These are phyloP conservation scores for Felis chaus DNA, from an alignment of 2,113 vertebrate species.

Conservation along the genomic window DNA sequence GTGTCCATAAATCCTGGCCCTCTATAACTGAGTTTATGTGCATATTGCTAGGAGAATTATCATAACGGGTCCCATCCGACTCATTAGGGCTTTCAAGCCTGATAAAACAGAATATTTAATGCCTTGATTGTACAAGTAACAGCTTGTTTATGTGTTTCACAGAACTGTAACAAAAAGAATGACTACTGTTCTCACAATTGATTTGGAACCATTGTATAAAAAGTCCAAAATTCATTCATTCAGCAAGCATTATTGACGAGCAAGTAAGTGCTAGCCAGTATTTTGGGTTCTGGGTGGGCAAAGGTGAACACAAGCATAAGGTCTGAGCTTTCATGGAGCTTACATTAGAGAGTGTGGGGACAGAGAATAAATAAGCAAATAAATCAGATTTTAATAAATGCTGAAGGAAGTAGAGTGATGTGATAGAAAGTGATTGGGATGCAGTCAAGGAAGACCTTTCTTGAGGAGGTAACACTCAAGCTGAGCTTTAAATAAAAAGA, in stretches of 20 bases:
- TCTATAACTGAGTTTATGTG: background rate
- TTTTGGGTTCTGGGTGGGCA: background rate
- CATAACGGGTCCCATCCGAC: background rate
- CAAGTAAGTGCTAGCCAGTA: background rate
- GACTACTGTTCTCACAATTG: constrained; percentile 20
- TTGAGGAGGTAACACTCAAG: background rate
- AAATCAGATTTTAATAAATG: constrained; percentile 20
- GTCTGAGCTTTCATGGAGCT: background rate
- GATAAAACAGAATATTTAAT: constrained; percentile 49
- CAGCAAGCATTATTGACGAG: background rate
- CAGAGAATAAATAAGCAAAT: background rate
- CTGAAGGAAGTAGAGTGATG: background rate
- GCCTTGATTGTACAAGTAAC: constrained; percentile 20
- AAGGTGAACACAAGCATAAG: background rate
- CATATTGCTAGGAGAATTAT: background rate
- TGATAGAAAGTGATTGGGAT: background rate
- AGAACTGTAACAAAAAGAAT: constrained; percentile 35
- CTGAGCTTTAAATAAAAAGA: constrained; percentile 35
- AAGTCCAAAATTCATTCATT: constrained; percentile 50
- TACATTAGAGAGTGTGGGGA: background rate
- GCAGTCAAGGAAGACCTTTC: background rate
- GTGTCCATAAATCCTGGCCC: background rate
- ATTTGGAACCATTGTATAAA: constrained; percentile 52
- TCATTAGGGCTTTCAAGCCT: constrained; percentile 3
- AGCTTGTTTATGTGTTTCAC: constrained; percentile 14